These are phyloP conservation scores for Delia radicum DNA, from an alignment of 1,140 invertebrate genomes.

Conservation along the genomic window DNA sequence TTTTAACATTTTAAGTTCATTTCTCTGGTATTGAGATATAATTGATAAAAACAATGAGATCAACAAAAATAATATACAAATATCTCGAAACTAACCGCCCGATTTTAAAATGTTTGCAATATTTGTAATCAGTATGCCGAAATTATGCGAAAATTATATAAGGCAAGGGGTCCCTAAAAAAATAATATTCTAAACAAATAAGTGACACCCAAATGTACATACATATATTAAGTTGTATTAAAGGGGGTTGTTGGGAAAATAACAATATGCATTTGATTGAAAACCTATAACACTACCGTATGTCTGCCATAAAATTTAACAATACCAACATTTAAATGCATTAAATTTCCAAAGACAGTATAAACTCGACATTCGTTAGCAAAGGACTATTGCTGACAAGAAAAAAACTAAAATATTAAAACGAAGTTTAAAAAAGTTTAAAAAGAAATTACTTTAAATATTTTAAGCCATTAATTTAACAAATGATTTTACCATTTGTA, in stretches of 20 bases:
- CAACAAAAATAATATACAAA: too few species aligned
- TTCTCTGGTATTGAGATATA: too few species aligned
- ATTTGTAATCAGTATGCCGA: too few species aligned
- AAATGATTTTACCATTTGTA: conserved; percentile 32
- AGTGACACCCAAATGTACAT: background rate
- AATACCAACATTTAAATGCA: conserved; percentile 1
- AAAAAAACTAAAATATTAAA: background rate
- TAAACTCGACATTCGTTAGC: background rate
- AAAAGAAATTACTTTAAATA: background rate
- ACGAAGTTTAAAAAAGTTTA: background rate
- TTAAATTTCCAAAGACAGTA: background rate
- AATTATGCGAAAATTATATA: too few species aligned
- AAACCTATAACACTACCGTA: background rate
- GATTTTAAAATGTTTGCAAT: too few species aligned
- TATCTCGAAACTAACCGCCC: too few species aligned
- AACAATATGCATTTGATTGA: background rate
- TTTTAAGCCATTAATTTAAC: background rate
- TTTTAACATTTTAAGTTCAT: too few species aligned
- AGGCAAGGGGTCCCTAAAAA: too few species aligned
- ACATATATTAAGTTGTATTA: background rate
- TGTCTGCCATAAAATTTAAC: background rate
- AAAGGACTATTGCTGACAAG: background rate
- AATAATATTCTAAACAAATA: background rate
- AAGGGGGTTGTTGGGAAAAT: conserved; percentile 1
- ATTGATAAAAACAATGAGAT: too few species aligned